These are phyloP conservation scores for Gallinago nigripennis DNA, from an alignment of 2,797 vertebrate genomes.

Conservation along the genomic window DNA sequence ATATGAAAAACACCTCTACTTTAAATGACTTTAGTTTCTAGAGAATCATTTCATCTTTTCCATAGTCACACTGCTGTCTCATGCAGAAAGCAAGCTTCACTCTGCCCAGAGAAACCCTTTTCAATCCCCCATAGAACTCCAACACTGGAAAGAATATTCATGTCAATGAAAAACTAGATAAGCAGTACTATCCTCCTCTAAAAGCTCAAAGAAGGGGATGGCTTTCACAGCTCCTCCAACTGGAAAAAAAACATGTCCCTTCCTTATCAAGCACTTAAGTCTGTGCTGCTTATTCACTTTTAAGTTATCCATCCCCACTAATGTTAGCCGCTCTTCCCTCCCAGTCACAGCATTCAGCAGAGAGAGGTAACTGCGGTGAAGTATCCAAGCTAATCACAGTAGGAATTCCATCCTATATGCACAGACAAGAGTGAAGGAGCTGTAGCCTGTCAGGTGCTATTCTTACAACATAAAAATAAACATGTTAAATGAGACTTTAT, in stretches of 20 bases:
- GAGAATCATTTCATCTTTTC: neutral
- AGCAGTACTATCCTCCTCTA: neutral
- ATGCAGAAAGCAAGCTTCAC: neutral
- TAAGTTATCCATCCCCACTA: neutral
- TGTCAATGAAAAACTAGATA: neutral
- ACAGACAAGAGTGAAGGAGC: neutral
- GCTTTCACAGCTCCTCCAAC: neutral
- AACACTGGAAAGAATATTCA: neutral
- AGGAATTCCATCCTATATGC: neutral
- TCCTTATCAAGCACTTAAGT: neutral
- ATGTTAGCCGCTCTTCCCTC: neutral
- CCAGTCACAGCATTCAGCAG: neutral
- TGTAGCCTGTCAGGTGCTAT: neutral
- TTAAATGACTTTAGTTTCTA: neutral
- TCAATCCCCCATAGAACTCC: neutral
- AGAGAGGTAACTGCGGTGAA: neutral
- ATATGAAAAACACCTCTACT: neutral
- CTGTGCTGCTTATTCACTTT: neutral
- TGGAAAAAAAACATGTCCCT: neutral
- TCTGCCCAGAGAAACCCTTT: neutral
- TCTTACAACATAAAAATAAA: neutral
- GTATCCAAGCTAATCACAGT: neutral
- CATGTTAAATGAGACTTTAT: neutral
- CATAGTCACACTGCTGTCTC: neutral
- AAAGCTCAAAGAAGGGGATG: neutral